Base-by-base conservation (phyloP, 2,113 vertebrate genomes). In the Melanostigma gelatinosum region DNA sequence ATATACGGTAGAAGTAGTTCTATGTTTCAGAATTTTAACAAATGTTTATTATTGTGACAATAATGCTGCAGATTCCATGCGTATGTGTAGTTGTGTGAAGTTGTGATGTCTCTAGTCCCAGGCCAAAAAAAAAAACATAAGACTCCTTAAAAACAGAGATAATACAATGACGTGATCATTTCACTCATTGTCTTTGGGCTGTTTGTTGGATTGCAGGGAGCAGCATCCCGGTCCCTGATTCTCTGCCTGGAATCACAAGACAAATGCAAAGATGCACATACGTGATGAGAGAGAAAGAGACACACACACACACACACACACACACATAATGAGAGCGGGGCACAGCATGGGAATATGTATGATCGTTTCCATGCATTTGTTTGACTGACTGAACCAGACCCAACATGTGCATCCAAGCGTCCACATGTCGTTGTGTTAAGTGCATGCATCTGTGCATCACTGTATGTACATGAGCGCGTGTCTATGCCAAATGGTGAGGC, bases 211-310 rank as follows among this genome's bases (percentile, higher is more conserved):
- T 38, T 65, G 46, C 46, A 29, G 52, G 22, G 9, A 55, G 36
- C n/a, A 6, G n/a, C 29, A 22, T 54, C 55, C 10, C 63, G 16
- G 34, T 76, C 29, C 24, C 63, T 62, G 27, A 72, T 76, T 61
- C 60, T 67, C 61, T 34, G 34, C 44, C 13, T 82, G 73, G 32
- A 36, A 69, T 75, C 48, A 61, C 9, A 12, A 46, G 32, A 77
- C 40, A 55, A 61, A 87, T 63, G 52, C 63, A 50, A 70, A 87
- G 83, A 80, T 79, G 84, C 72, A 87, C 36, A 70, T 46, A n/a
- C 61, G 48, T 76, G 66, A 66, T 65, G 50, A 34, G 32, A 42
- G 70, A 72, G n/a, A 75, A 46, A 74, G 6, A 67, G 13, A 80
- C 20, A 46, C 20, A 20, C 9, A 64, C 34, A 61, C 0, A 61